Evolutionary conservation across 2,797 vertebrate genomes (phyloP), one percentile per base, ranked within the genome.

Genomic region (Tachyglossus aculeatus): DNA sequence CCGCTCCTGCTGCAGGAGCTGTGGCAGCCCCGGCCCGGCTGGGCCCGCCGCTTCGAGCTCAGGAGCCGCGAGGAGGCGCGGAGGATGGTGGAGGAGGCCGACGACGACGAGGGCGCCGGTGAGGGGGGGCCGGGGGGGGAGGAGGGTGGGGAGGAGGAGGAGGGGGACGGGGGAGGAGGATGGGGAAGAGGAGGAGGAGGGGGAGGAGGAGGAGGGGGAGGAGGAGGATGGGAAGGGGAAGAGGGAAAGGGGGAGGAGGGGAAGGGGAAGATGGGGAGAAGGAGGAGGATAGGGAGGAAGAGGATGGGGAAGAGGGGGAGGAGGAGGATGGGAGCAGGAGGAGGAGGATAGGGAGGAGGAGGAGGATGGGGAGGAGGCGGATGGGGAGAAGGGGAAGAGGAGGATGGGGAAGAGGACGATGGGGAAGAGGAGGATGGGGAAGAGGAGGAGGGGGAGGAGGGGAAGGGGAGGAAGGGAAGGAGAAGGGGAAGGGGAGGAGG

Each of bases 1-100:
- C 96, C 96, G 6, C 86, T 98, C 82, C 89, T 97, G 83, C 91
- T 98, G 71, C 94, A 97, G 82, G 96, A 98, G 82, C 95, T 98
- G 90, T 98, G 97, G 97, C 93, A 95, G 14, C 81, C 82, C 48
- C 76, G 82, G 53, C 81, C 95, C 0, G 97, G 96, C 15, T 96
- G 95, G 58, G 96, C 96, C 59, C 92, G 96, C 5, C 94, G 96
- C 43, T 97, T 97, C 83, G 96, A 98, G 90, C 95, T 98, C 65
- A 95, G 95, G 32, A 90, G 93, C 25, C 92, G 93, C 67, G 93
- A 94, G 6, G 95, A 96, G 45, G 94, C 87, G 79, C 79, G 66
- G 24, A 70, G 74, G 29, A 69, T 84, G 11, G 96, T 96, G 50
- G 94, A 88, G 83, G 94, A 96, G 41, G 78, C 65, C 0, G 95